Evolutionary conservation across 2,797 vertebrate species (phyloP).

Genomic region (Enteromius trimaculatus): DNA sequence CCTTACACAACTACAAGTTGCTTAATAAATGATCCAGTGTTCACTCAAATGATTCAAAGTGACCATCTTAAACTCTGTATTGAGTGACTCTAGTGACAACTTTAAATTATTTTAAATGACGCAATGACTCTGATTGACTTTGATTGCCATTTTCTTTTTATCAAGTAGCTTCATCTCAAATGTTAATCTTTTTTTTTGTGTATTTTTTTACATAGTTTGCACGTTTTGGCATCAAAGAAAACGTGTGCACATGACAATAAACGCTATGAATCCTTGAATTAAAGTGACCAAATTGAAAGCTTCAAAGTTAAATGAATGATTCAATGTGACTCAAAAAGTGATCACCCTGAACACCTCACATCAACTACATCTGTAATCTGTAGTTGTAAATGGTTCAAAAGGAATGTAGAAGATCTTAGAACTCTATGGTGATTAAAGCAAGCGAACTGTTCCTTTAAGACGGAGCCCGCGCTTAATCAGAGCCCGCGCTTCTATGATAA

Average conservation of each 20-base stretch:
- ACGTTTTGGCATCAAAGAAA: too few relatives aligned
- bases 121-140: too few relatives aligned
- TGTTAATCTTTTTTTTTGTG: too few relatives aligned
- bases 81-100: not conserved
- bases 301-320: not conserved
- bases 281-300: too few relatives aligned
- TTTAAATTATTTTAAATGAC: not conserved
- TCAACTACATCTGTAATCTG: too few relatives aligned
- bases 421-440: not conserved
- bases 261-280: too few relatives aligned
- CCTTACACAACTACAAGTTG: not conserved
- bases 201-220: too few relatives aligned
- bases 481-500: constrained; percentile 3
- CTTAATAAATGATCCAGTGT: not conserved
- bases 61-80: not conserved
- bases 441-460: constrained; percentile 19
- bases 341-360: too few relatives aligned
- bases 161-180: too few relatives aligned
- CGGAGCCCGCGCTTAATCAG: not conserved
- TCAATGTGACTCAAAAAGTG: not conserved
- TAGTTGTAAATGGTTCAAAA: not conserved
- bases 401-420: not conserved
- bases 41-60: not conserved
- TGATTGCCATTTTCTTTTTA: too few relatives aligned
- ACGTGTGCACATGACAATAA: too few relatives aligned